phyloP scores from a whole-genome alignment of 1,140 invertebrate species.

The Drosophila funebris region DNA sequence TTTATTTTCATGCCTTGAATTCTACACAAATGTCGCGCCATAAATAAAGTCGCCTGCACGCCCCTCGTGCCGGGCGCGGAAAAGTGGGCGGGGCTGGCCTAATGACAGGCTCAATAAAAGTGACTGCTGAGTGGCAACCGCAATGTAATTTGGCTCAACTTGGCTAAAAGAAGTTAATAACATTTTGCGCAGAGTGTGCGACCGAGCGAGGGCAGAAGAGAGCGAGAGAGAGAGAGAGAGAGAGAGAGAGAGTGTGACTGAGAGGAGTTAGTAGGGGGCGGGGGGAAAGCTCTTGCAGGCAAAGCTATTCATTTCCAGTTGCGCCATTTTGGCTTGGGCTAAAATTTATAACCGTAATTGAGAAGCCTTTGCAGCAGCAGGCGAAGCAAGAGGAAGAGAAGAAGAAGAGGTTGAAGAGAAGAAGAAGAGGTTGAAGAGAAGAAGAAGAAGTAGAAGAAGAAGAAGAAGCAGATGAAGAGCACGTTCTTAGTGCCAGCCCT shows the following conservation, averaged over 20 bases:
- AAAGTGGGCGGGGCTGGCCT: constrained; percentile 4
- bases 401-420: neutral
- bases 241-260: too few species aligned
- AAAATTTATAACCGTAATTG: constrained; percentile 77
- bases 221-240: neutral
- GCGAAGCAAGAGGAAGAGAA: neutral
- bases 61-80: neutral
- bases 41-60: constrained; percentile 49
- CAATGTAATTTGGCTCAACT: constrained; percentile 70
- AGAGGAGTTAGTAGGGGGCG: neutral
- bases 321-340: constrained; percentile 27
- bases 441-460: too few species aligned
- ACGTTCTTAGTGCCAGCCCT: constrained; percentile 27
- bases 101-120: constrained; percentile 54
- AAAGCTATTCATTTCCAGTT: constrained; percentile 30
- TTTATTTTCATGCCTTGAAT: constrained; percentile 13
- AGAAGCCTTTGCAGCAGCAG: constrained; percentile 49
- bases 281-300: neutral
- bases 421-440: too few species aligned
- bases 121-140: constrained; percentile 61
- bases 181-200: constrained; percentile 48
- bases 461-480: neutral
- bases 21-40: constrained; percentile 67
- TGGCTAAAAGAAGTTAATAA: constrained; percentile 78
- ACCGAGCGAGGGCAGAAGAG: neutral